phyloP scores from a whole-genome alignment of 2,888 invertebrate species.

The Saturnia pavonia region DNA sequence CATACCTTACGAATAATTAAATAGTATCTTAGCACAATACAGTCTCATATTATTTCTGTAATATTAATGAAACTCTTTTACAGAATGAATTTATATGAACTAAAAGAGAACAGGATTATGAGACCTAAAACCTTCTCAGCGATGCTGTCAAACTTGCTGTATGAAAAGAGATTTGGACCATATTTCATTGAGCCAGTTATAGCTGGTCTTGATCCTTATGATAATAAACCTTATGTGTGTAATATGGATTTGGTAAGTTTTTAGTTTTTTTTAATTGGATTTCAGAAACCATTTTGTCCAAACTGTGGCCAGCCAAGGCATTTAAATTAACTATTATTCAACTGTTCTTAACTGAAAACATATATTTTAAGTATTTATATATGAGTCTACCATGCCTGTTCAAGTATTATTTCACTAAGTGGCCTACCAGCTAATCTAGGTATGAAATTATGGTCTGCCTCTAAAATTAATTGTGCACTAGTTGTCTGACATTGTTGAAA shows the following conservation, averaged over 20 bases:
- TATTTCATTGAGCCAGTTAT: slow-evolving; percentile 99
- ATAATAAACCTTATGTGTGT: slow-evolving; percentile 93
- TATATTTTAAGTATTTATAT: too few relatives aligned
- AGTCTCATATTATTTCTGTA: too few relatives aligned
- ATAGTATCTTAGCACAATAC: neutral
- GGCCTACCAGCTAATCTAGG: too few relatives aligned
- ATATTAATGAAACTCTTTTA: slow-evolving; percentile 28
- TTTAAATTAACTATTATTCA: neutral
- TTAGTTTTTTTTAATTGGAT: neutral
- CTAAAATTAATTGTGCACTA: too few relatives aligned
- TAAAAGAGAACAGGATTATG: slow-evolving; percentile 95
- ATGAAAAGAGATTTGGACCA: slow-evolving; percentile 98
- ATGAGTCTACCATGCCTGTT: too few relatives aligned
- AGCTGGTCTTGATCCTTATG: slow-evolving; percentile 94
- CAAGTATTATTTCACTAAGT: too few relatives aligned
- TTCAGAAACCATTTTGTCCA: neutral
- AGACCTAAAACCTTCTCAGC: slow-evolving; percentile 94
- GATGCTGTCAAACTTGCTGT: slow-evolving; percentile 97
- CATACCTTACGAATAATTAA: neutral
- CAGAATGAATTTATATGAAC: slow-evolving; percentile 95
- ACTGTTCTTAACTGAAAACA: too few relatives aligned
- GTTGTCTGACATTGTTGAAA: too few relatives aligned
- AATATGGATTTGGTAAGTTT: slow-evolving; percentile 95
- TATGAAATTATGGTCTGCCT: too few relatives aligned
- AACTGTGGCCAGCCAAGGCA: neutral